Evolutionary conservation across 2,797 vertebrate species (phyloP), one percentile per base, ranked within the genome.

Genomic region (Oreonectes daqikongensis): DNA sequence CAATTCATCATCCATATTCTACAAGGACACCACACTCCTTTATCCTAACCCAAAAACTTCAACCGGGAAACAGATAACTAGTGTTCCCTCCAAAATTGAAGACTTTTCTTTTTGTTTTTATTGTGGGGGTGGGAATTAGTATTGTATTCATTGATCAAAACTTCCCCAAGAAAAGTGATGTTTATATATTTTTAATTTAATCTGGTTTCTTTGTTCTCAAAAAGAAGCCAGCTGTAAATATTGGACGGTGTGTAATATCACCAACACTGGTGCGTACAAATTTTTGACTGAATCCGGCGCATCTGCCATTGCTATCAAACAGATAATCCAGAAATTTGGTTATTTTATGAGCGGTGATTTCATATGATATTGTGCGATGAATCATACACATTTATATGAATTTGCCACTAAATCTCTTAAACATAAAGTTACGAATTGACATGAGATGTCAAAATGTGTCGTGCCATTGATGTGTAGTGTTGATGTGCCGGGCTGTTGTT

Each of bases 11-110:
- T 81, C 79, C 81, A 85, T 84, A 84, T 86, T 83, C 79, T 83
- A 83, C 84, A 79, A 82, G 82, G 84, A 82, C 82, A 80, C 77
- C 15, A 55, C 82, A 84, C 80, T 84, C 78, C 77, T 84, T 85
- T 84, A 83, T 84, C 78, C 79, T 85, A 84, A 84, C 86, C 84
- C 84, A 76, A 85, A 87, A 87, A 85, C 86, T 85, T 85, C 83
- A 86, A 73, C 77, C 22, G 73, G 79, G 80, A 84, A 86, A 83
- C 79, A 48, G 84, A 85, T 82, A 85, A 84, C 82, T 83, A 81
- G 73, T 50, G 65, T 67, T 70, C 72, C 38, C 80, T 59, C 66
- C 72, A 78, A 55, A 80, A 66, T 76, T 79, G 65, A 48, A 66
- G 60, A 73, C 42, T 75, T 60, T 69, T 73, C 30, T 7, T 30